Conservation (phyloP, 2,888 invertebrate genomes). For the Lordiphosa fenestrarum region DNA sequence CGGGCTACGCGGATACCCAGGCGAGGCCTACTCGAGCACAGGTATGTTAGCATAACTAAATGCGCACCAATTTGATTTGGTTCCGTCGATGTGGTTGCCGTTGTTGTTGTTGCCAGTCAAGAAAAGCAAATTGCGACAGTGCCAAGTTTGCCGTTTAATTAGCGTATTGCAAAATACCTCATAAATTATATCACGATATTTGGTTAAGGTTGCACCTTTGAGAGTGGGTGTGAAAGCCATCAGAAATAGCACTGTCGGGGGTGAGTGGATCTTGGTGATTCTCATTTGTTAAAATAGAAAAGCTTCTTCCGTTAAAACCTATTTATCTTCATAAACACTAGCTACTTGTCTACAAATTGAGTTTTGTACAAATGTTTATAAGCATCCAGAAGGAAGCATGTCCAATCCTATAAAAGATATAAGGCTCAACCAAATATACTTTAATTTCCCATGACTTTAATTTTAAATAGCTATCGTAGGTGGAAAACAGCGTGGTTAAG, state of each 20-base stretch:
- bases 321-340: too few relatives aligned
- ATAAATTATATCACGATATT: constrained; percentile 39
- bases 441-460: too few relatives aligned
- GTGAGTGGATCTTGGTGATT: not conserved
- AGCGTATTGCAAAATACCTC: constrained; percentile 58
- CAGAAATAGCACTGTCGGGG: not conserved
- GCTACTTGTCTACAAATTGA: too few relatives aligned
- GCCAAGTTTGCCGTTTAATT: constrained; percentile 64
- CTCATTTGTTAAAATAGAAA: too few relatives aligned
- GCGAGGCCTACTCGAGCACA: constrained; percentile 80
- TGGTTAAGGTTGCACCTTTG: constrained; percentile 41
- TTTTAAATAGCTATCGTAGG: too few relatives aligned
- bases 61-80: constrained; percentile 16
- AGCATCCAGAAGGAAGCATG: too few relatives aligned
- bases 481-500: too few relatives aligned
- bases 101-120: constrained; percentile 5
- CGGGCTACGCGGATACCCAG: constrained; percentile 79
- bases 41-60: constrained; percentile 63
- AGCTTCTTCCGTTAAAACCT: too few relatives aligned
- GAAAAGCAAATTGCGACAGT: constrained; percentile 37
- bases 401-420: too few relatives aligned
- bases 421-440: too few relatives aligned
- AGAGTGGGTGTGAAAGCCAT: constrained; percentile 34
- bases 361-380: too few relatives aligned
- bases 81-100: constrained; percentile 1